Percentiles rank a stretch among this genome's conserved stretches.
These are phyloP conservation scores for Helleia helle DNA, from an alignment of 2,888 invertebrate genomes.

Conservation along the genomic window DNA sequence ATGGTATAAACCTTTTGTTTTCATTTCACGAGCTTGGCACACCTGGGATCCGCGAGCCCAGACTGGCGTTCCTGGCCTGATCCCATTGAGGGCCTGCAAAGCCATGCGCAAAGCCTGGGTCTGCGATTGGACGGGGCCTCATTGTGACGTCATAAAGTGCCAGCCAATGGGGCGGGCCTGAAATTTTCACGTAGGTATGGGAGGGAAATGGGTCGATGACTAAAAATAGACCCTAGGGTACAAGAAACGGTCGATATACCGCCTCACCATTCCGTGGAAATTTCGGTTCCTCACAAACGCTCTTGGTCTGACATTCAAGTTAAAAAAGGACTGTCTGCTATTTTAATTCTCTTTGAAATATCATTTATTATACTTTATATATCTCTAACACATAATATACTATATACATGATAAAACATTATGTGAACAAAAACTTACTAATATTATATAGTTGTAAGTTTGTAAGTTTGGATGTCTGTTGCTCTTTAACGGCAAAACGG, in stretches of 20 bases:
- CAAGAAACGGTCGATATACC: constrained; percentile 26
- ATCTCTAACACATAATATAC: too few relatives aligned
- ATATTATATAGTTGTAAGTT: too few relatives aligned
- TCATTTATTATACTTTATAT: too few relatives aligned
- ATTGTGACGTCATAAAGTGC: constrained; percentile 52
- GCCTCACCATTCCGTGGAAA: constrained; percentile 11
- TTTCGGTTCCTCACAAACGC: background rate
- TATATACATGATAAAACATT: too few relatives aligned
- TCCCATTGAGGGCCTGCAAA: constrained; percentile 39
- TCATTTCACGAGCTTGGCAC: constrained; percentile 56
- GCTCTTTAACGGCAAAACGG: too few relatives aligned
- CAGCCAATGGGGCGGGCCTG: constrained; percentile 48
- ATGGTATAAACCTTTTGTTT: constrained; percentile 51
- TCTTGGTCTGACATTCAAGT: too few relatives aligned
- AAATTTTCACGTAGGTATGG: constrained; percentile 66
- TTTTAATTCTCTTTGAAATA: too few relatives aligned
- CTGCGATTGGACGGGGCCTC: constrained; percentile 45
- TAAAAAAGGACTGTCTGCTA: too few relatives aligned
- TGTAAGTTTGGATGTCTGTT: too few relatives aligned
- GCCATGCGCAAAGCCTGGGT: constrained; percentile 47
- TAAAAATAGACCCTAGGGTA: constrained; percentile 56
- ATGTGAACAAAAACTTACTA: too few relatives aligned
- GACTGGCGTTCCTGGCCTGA: constrained; percentile 45
- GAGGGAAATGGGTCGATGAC: constrained; percentile 49
- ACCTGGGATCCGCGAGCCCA: constrained; percentile 64